A percentile compares a stretch with the other conserved stretches of the same genome.
Conservation (phyloP, 92 coral and sea anemone genomes). For the Parazoanthus darwini region DNA sequence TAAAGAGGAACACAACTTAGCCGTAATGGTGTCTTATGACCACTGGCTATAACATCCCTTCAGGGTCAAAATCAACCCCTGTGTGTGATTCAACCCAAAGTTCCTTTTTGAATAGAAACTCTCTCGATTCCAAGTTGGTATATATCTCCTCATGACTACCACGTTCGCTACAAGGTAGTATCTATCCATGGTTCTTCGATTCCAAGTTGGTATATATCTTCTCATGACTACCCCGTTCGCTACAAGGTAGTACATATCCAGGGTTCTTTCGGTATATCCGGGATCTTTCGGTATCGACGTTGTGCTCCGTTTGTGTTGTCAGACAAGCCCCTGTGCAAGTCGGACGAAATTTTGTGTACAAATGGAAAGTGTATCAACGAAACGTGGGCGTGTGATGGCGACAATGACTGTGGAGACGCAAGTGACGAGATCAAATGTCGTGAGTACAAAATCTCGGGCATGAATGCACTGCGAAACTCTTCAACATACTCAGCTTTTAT, state of each 20-base stretch:
- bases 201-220: not conserved
- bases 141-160: not conserved
- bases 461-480: slow-evolving; percentile 14
- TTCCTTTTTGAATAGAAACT: no score
- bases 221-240: not conserved
- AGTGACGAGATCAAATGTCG: slow-evolving; percentile 39
- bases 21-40: no score
- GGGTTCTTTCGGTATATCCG: not conserved
- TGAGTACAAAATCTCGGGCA: slow-evolving; percentile 39
- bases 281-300: not conserved
- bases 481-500: not conserved
- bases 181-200: not conserved
- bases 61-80: no score
- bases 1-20: no score
- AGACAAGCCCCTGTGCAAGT: slow-evolving; percentile 40
- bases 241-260: not conserved
- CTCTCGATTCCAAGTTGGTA: no score
- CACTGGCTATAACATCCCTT: no score
- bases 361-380: slow-evolving; percentile 41
- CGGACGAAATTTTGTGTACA: slow-evolving; percentile 39
- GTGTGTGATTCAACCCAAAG: no score
- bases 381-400: slow-evolving; percentile 39
- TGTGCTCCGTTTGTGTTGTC: slow-evolving; percentile 24
- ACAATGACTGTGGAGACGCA: slow-evolving; percentile 35
- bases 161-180: not conserved